phyloP scores from a whole-genome alignment of 2,888 invertebrate genomes.

The Drosophila flavopinicola region DNA sequence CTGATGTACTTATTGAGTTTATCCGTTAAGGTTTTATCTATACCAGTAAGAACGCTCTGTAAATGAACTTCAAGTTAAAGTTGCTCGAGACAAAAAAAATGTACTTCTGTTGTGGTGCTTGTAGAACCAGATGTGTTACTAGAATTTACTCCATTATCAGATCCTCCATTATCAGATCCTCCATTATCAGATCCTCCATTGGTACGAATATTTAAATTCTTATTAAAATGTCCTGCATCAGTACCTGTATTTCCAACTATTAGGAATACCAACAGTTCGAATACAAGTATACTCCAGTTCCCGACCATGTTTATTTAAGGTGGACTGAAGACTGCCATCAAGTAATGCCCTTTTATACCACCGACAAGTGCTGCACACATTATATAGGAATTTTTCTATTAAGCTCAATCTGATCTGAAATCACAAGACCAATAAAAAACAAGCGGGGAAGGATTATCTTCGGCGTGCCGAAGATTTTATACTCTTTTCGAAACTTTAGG shows the following conservation, averaged over 20 bases:
- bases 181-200: no score
- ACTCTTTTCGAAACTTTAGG: no score
- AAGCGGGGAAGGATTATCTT: no score
- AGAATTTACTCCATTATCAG: no score
- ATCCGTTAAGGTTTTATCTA: not conserved
- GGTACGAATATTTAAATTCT: no score
- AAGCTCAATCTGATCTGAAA: not conserved
- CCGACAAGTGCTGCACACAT: no score
- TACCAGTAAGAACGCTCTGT: fast-evolving
- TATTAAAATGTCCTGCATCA: no score
- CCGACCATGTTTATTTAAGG: not conserved
- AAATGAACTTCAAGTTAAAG: not conserved
- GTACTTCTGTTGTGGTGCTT: slow-evolving; percentile 12
- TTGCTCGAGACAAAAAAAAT: not conserved
- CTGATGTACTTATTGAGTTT: not conserved
- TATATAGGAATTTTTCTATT: slow-evolving; percentile 2
- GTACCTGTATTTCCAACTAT: no score
- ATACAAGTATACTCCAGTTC: not conserved
- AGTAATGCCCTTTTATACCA: not conserved
- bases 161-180: no score
- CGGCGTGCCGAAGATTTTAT: no score
- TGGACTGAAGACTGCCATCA: not conserved
- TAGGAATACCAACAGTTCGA: not conserved
- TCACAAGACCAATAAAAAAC: not conserved
- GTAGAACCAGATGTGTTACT: no score